phyloP scores from a whole-genome alignment of 2,888 invertebrate species.

The Zaprionus lineosus region DNA sequence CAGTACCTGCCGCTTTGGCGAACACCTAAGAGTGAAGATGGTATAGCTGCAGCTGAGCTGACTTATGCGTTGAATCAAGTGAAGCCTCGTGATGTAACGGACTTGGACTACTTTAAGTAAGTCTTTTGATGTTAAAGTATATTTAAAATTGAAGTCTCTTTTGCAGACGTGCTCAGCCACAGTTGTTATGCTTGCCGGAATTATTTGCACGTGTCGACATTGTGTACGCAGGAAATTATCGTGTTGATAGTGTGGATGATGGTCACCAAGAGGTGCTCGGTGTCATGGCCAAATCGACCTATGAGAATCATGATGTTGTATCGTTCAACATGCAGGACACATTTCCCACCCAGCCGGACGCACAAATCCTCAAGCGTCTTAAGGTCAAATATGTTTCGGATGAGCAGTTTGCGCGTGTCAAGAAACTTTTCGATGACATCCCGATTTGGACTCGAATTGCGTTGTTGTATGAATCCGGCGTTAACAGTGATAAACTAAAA shows the following conservation, averaged over 20 bases:
- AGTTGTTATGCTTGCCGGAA: conserved; percentile 89
- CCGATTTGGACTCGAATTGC: conserved; percentile 95
- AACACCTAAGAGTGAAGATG: conserved; percentile 76
- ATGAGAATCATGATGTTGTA: conserved; percentile 86
- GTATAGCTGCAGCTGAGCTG: conserved; percentile 31
- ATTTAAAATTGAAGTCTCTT: neutral
- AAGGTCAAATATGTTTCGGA: conserved; percentile 83
- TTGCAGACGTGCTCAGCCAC: conserved; percentile 80
- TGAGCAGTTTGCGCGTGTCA: conserved; percentile 84
- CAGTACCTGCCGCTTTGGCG: conserved; percentile 91
- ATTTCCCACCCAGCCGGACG: conserved; percentile 86
- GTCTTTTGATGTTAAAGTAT: too few relatives aligned
- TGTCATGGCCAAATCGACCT: conserved; percentile 84
- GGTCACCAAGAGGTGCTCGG: conserved; percentile 83
- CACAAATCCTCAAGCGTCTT: conserved; percentile 85
- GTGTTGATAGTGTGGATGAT: conserved; percentile 81
- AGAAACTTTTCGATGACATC: conserved; percentile 90
- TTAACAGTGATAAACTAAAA: conserved; percentile 87
- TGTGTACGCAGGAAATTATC: conserved; percentile 81
- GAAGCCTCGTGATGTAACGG: conserved; percentile 84
- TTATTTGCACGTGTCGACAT: conserved; percentile 91
- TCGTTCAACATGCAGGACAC: conserved; percentile 86
- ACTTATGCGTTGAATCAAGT: conserved; percentile 86
- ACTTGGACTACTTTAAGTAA: conserved; percentile 85
- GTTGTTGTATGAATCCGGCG: conserved; percentile 86